Conservation (phyloP, 2,113 vertebrate species). For the Clarias gariepinus region DNA sequence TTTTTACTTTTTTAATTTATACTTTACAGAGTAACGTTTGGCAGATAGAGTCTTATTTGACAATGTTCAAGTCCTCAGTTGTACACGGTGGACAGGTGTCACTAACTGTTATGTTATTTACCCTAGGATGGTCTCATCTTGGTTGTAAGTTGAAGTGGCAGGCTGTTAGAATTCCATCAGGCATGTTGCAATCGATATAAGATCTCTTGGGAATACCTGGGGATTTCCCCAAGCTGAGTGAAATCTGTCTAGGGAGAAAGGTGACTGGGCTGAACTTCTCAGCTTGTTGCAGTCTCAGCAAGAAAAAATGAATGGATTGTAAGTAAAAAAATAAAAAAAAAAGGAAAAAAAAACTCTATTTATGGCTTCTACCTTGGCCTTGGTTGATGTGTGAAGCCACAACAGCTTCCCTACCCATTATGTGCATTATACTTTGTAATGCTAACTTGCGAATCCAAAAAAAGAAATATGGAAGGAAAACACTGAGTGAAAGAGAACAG, state of each 20-base stretch:
- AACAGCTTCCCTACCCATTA: background rate
- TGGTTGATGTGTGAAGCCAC: background rate
- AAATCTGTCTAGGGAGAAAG: background rate
- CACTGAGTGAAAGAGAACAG: constrained; percentile 7
- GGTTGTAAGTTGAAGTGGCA: background rate
- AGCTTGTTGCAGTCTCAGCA: background rate
- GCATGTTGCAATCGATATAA: background rate
- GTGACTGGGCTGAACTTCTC: background rate
- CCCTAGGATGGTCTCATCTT: background rate
- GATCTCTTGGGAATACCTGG: background rate
- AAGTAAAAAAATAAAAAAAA: background rate
- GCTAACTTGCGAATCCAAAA: background rate
- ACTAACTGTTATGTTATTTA: background rate
- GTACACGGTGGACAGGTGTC: background rate
- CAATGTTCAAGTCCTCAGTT: background rate
- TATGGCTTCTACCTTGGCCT: background rate
- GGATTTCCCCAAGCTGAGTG: background rate
- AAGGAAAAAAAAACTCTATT: background rate
- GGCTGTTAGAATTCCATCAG: background rate
- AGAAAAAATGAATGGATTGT: background rate
- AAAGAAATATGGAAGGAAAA: constrained; percentile 7
- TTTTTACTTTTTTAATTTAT: too few relatives aligned
- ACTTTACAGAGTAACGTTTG: background rate
- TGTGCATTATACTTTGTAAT: constrained; percentile 1
- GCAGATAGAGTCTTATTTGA: background rate